Evolutionary conservation across 1,140 invertebrate species (phyloP).

Genomic region (Euborellia annulipes): DNA sequence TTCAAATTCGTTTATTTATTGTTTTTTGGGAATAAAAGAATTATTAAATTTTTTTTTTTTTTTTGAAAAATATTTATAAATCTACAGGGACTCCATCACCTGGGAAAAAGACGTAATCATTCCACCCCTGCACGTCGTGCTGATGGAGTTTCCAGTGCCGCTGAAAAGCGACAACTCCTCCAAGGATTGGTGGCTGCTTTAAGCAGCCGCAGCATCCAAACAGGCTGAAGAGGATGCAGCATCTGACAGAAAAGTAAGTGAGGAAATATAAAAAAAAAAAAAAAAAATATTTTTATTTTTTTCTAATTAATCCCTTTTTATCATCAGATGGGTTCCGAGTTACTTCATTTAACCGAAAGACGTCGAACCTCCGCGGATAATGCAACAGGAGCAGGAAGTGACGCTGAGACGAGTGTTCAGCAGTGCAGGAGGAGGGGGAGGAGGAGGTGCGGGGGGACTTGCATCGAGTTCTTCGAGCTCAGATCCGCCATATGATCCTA

Average conservation of each 20-base stretch:
- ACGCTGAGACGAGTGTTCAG: conserved; percentile 11
- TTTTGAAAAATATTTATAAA: no score
- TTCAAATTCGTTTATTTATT: no score
- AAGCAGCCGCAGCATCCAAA: conserved; percentile 28
- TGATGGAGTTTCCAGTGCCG: no score
- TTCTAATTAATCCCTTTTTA: neutral
- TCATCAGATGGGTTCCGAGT: conserved; percentile 33
- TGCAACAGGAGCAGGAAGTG: conserved; percentile 14
- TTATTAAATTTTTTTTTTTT: no score
- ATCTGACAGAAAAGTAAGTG: conserved; percentile 10
- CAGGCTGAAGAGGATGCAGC: conserved; percentile 44
- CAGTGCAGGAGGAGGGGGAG: conserved; percentile 20
- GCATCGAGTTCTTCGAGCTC: neutral
- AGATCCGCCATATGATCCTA: conserved; percentile 38
- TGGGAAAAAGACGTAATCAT: conserved; percentile 52
- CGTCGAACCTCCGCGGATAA: conserved; percentile 1
- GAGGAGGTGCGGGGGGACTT: conserved; percentile 1
- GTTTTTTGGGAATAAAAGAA: no score
- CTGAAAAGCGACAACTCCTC: conserved; percentile 54
- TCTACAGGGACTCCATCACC: conserved; percentile 47
- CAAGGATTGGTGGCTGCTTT: conserved; percentile 45
- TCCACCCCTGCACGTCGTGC: conserved; percentile 49
- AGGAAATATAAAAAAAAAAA: conserved; percentile 7
- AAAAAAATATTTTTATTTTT: conserved; percentile 37
- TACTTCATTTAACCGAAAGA: neutral